These are phyloP conservation scores for Crocodylus rhombifer DNA, from an alignment of 2,797 vertebrate genomes.

Conservation along the genomic window DNA sequence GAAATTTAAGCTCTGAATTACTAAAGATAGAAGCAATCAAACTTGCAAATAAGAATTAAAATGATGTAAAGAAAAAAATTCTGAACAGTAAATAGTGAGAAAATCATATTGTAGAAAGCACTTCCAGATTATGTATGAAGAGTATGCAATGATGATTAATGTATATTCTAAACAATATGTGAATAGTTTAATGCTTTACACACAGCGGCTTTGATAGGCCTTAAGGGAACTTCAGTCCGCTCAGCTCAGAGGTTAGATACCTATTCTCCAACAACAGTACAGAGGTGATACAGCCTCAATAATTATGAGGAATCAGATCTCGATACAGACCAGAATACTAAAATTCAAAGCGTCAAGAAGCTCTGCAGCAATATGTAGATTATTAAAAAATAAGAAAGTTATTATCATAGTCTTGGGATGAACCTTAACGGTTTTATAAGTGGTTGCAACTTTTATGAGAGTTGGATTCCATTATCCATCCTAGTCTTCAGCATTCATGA, in stretches of 20 bases:
- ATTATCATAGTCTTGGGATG: background rate
- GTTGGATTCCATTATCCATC: background rate
- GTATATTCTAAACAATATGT: conserved; percentile 71
- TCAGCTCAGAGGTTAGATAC: conserved; percentile 61
- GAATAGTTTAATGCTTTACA: conserved; percentile 59
- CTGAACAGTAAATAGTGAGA: conserved; percentile 38
- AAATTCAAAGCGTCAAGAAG: background rate
- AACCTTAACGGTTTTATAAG: background rate
- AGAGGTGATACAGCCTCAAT: background rate
- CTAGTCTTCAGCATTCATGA: background rate
- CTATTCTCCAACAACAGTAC: background rate
- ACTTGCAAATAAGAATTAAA: conserved; percentile 35
- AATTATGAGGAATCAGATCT: conserved; percentile 8
- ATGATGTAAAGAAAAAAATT: conserved; percentile 40
- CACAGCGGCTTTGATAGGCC: conserved; percentile 46
- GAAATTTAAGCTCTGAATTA: background rate
- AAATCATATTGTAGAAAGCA: conserved; percentile 39
- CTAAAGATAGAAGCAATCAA: conserved; percentile 1
- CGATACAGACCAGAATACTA: background rate
- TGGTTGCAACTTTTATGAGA: background rate
- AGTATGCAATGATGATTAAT: conserved; percentile 75
- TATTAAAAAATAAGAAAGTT: background rate
- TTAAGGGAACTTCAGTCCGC: conserved; percentile 43
- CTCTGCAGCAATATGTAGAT: background rate
- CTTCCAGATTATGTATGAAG: conserved; percentile 64